Evolutionary conservation across 2,113 vertebrate genomes (phyloP).

Genomic region (Aythya baeri): DNA sequence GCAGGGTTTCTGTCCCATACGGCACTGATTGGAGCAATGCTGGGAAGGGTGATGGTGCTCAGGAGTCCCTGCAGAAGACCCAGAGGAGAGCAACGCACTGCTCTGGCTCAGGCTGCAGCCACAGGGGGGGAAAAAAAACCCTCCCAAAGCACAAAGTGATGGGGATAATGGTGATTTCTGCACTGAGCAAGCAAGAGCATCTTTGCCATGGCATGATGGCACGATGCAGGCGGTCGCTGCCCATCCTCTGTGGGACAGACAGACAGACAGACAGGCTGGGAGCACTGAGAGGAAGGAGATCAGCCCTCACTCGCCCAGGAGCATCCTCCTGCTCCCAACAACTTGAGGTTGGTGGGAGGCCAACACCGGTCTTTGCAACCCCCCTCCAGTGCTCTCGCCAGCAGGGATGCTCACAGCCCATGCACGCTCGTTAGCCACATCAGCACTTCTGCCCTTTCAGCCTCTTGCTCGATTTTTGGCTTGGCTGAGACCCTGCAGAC

Average conservation of each 20-base stretch:
- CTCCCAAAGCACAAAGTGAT: not conserved
- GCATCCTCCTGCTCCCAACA: no score
- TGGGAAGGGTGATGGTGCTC: not conserved
- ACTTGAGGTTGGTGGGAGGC: not conserved
- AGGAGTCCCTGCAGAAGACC: not conserved
- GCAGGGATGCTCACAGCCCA: not conserved
- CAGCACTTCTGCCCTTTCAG: not conserved
- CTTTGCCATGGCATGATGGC: not conserved
- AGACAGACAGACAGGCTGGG: not conserved
- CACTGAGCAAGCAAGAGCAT: rapidly evolving
- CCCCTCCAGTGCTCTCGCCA: rapidly evolving
- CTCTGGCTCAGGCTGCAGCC: not conserved
- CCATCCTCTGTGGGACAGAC: not conserved
- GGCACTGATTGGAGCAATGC: rapidly evolving
- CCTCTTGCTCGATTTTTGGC: not conserved
- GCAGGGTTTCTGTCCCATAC: rapidly evolving
- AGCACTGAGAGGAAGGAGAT: not conserved
- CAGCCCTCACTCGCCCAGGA: rapidly evolving
- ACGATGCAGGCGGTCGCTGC: no score
- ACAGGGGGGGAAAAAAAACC: not conserved
- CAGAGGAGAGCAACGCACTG: not conserved
- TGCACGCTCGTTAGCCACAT: rapidly evolving
- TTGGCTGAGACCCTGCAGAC: not conserved
- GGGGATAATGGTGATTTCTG: rapidly evolving
- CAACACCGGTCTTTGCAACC: not conserved